These are phyloP conservation scores for Ips nitidus DNA, from an alignment of 1,140 invertebrate species.

Conservation along the genomic window DNA sequence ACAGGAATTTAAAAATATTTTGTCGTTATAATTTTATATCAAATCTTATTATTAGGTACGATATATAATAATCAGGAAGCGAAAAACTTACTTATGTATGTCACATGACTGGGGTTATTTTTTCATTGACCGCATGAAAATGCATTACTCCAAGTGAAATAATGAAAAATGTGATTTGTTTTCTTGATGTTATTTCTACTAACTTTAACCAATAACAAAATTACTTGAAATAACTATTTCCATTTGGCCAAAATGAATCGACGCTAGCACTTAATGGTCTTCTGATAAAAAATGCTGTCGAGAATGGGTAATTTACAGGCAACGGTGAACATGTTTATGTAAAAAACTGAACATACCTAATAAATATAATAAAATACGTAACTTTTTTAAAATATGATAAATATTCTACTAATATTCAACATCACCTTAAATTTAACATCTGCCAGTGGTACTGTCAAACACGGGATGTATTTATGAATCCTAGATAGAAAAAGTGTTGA, in stretches of 20 bases:
- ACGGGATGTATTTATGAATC: too few relatives aligned
- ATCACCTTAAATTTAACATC: slow-evolving; percentile 13
- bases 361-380: slow-evolving; percentile 15
- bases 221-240: slow-evolving; percentile 6
- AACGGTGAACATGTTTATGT: slow-evolving; percentile 27
- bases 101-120: slow-evolving; percentile 31
- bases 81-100: slow-evolving; percentile 26
- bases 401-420: slow-evolving; percentile 22
- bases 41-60: slow-evolving; percentile 26
- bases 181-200: neutral
- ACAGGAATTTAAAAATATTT: neutral
- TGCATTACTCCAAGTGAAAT: neutral
- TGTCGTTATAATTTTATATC: slow-evolving; percentile 15
- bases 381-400: slow-evolving; percentile 25
- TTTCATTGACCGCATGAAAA: neutral
- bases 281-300: slow-evolving; percentile 27
- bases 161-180: neutral
- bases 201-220: neutral
- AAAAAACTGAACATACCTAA: slow-evolving; percentile 26
- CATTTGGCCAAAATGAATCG: slow-evolving; percentile 10
- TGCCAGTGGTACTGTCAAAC: too few relatives aligned
- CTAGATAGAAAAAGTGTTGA: too few relatives aligned
- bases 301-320: slow-evolving; percentile 30
- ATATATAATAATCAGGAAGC: slow-evolving; percentile 29
- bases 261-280: slow-evolving; percentile 22